Evolutionary conservation across 2,797 vertebrate species (phyloP).

Genomic region (Vespertilio murinus): DNA sequence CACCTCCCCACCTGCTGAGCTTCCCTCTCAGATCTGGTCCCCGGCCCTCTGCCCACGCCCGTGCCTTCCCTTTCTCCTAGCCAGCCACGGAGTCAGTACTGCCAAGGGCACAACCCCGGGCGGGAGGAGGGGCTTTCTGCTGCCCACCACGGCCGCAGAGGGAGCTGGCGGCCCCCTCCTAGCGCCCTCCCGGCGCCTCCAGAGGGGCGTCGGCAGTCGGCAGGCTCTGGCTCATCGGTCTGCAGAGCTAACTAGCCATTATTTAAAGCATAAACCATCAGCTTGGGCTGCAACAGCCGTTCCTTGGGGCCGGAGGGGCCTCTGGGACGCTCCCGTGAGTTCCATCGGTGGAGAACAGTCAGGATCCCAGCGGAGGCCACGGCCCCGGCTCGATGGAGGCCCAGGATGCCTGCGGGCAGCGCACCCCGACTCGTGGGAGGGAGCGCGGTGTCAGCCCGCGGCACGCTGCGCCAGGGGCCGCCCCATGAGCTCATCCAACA

Average conservation of each 20-base stretch:
- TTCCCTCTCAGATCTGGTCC: background rate
- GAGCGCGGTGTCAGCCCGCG: background rate
- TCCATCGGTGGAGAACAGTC: background rate
- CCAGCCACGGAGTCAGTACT: background rate
- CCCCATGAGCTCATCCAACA: constrained; percentile 57
- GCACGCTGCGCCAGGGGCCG: background rate
- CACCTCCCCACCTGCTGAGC: background rate
- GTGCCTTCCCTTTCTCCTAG: background rate
- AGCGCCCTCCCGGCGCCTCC: background rate
- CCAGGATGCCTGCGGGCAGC: background rate
- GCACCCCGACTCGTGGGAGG: background rate
- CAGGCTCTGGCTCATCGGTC: constrained; percentile 53
- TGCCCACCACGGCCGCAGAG: background rate
- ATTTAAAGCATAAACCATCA: constrained; percentile 61
- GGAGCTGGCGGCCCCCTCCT: background rate
- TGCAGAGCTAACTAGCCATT: constrained; percentile 55
- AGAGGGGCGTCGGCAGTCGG: background rate
- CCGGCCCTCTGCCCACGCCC: rapidly evolving
- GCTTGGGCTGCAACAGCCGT: background rate
- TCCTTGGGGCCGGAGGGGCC: background rate
- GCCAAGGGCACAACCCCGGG: background rate
- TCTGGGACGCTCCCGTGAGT: background rate
- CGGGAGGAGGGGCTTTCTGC: background rate
- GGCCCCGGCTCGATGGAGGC: background rate
- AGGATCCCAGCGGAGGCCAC: constrained; percentile 41